Evolutionary conservation across 35 echinoderm and acorn worm genomes (phyloP).

Genomic region (Strongylocentrotus purpuratus): DNA sequence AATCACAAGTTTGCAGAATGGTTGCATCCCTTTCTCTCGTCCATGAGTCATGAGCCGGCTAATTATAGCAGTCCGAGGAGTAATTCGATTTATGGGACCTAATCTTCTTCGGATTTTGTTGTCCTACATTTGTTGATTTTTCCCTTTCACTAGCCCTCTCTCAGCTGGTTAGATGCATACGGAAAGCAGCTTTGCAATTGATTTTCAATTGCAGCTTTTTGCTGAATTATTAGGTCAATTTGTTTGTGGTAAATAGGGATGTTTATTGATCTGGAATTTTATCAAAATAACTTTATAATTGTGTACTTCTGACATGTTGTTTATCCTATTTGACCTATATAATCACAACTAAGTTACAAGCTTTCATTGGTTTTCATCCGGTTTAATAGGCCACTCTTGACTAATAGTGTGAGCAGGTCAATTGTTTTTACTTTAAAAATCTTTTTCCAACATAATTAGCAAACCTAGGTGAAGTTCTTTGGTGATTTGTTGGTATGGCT

Average conservation of each 20-base stretch:
- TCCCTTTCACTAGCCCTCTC: not conserved
- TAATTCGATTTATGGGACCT: not conserved
- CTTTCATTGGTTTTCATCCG: too few species aligned
- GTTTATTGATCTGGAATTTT: not conserved
- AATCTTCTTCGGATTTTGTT: not conserved
- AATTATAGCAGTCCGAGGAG: constrained; percentile 1
- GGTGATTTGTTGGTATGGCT: not conserved
- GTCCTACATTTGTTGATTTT: not conserved
- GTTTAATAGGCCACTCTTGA: too few species aligned
- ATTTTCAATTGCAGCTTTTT: not conserved
- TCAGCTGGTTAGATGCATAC: not conserved
- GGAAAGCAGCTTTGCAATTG: not conserved
- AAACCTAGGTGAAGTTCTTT: not conserved
- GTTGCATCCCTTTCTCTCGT: not conserved
- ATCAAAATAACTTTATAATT: not conserved
- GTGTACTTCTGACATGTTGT: not conserved
- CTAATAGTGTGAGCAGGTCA: too few species aligned
- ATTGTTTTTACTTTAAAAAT: not conserved
- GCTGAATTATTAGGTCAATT: not conserved
- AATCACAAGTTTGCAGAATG: not conserved
- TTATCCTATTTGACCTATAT: not conserved
- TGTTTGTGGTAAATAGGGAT: not conserved
- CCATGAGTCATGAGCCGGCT: not conserved
- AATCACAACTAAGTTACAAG: not conserved
- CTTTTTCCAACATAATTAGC: not conserved